phyloP scores from a whole-genome alignment of 1,140 invertebrate genomes.

The Cherax quadricarinatus region DNA sequence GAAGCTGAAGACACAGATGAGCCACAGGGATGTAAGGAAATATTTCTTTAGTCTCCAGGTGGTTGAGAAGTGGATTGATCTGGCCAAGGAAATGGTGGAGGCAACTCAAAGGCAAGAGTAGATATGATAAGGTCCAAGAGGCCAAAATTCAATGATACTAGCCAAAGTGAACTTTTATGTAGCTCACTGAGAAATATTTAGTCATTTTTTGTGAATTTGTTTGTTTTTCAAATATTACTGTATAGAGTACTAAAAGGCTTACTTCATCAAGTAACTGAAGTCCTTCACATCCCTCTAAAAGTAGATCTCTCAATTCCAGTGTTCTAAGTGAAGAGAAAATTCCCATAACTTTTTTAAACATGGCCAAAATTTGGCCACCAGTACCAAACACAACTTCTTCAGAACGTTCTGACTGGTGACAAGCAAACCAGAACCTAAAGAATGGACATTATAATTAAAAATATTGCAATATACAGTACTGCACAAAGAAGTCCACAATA shows the following conservation, averaged over 20 bases:
- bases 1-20: too few species aligned
- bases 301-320: conserved; percentile 86
- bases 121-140: too few species aligned
- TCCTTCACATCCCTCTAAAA: conserved; percentile 82
- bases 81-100: too few species aligned
- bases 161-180: too few species aligned
- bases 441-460: neutral
- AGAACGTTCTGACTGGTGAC: conserved; percentile 82
- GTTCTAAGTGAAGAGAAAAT: conserved; percentile 83
- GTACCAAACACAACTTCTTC: conserved; percentile 80
- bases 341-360: conserved; percentile 84
- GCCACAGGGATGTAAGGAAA: too few species aligned
- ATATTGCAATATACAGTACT: too few species aligned
- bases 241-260: neutral
- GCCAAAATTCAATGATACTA: too few species aligned
- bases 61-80: too few species aligned
- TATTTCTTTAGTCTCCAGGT: too few species aligned
- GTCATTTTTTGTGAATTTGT: neutral
- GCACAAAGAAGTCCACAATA: too few species aligned
- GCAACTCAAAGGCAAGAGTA: too few species aligned
- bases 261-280: conserved; percentile 72
- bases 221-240: neutral
- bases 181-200: too few species aligned
- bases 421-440: conserved; percentile 87
- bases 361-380: conserved; percentile 82